phyloP scores from a whole-genome alignment of 2,888 invertebrate genomes.

The Sclerodermus sp. region DNA sequence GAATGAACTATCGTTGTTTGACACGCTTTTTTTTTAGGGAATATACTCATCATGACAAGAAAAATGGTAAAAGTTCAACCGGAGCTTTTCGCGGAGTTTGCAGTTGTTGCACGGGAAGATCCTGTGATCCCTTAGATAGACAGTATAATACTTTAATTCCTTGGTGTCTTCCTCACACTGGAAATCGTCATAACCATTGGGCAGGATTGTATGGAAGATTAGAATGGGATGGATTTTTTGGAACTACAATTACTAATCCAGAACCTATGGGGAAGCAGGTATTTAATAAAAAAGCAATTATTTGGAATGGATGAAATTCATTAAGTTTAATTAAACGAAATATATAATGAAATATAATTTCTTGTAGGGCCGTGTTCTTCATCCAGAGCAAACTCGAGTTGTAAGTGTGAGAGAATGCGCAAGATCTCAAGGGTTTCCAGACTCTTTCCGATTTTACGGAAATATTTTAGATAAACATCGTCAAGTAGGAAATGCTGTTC shows the following conservation, averaged over 20 bases:
- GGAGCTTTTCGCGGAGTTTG: slow-evolving; percentile 73
- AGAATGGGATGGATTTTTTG: slow-evolving; percentile 83
- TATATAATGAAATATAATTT: neutral
- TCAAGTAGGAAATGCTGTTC: slow-evolving; percentile 88
- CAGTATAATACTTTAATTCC: slow-evolving; percentile 85
- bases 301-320: neutral
- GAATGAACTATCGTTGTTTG: neutral
- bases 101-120: slow-evolving; percentile 67
- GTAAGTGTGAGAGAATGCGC: slow-evolving; percentile 89
- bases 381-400: slow-evolving; percentile 77
- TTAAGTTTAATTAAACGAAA: neutral
- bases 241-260: slow-evolving; percentile 82
- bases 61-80: slow-evolving; percentile 58
- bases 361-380: slow-evolving; percentile 73
- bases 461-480: slow-evolving; percentile 75
- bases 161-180: slow-evolving; percentile 88
- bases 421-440: slow-evolving; percentile 82
- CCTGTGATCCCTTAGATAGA: slow-evolving; percentile 71
- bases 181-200: slow-evolving; percentile 84
- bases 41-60: slow-evolving; percentile 62
- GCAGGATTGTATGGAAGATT: slow-evolving; percentile 81
- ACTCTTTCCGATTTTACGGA: slow-evolving; percentile 76
- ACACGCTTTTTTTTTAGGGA: slow-evolving; percentile 44
- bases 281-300: neutral
- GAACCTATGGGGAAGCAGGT: slow-evolving; percentile 89